A percentile compares a stretch with the other conserved stretches of the same genome.
phyloP scores from a whole-genome alignment of 2,797 vertebrate species.

The Lacerta viridis region DNA sequence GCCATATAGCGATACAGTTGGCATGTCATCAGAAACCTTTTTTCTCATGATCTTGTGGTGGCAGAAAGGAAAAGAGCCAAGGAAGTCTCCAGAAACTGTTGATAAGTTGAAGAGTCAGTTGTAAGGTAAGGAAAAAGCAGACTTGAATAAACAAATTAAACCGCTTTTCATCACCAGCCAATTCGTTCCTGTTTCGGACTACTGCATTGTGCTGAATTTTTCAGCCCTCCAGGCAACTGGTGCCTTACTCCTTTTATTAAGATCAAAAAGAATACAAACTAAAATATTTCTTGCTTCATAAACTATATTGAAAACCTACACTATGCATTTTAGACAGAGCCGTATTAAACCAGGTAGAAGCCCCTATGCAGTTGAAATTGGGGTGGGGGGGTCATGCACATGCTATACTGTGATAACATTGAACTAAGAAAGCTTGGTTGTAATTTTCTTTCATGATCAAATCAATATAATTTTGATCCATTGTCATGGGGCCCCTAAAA shows the following conservation, averaged over 20 bases:
- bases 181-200: neutral
- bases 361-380: too few species aligned
- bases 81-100: neutral
- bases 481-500: too few species aligned
- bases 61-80: neutral
- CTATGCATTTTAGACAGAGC: too few species aligned
- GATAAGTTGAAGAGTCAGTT: neutral
- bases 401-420: too few species aligned
- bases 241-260: neutral
- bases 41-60: neutral
- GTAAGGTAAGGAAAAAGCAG: neutral
- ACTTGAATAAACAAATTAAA: neutral
- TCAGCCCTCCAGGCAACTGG: neutral
- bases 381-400: too few species aligned
- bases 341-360: too few species aligned
- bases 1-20: neutral
- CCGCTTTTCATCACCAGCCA: neutral
- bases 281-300: neutral
- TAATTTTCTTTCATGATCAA: too few species aligned
- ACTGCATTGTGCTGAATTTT: neutral
- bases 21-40: neutral
- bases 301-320: neutral
- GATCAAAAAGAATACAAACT: neutral
- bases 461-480: too few species aligned
- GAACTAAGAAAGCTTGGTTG: too few species aligned